phyloP scores from a whole-genome alignment of 1,140 invertebrate genomes.

The Oreohelix idahoensis region DNA sequence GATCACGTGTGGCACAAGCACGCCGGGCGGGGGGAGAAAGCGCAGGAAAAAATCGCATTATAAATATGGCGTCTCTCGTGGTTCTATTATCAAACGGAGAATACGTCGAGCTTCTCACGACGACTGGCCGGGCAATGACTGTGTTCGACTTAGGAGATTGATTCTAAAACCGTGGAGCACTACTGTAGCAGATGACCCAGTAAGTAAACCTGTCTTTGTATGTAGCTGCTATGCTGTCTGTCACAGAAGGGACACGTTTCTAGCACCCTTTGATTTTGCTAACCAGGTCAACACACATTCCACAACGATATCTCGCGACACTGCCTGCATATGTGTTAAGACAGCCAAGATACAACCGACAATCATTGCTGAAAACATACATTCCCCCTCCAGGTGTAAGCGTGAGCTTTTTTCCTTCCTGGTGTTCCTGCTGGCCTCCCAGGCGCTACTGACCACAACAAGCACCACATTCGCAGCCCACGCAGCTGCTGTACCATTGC shows the following conservation, averaged over 20 bases:
- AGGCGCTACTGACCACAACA: constrained; percentile 1
- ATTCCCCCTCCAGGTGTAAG: neutral
- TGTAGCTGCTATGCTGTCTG: neutral
- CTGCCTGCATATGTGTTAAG: neutral
- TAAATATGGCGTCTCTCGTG: neutral
- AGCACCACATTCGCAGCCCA: neutral
- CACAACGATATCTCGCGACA: neutral
- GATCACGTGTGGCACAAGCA: neutral
- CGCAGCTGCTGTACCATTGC: neutral
- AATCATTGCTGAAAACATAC: neutral
- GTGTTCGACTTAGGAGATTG: neutral
- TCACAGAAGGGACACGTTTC: neutral
- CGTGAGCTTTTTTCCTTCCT: neutral
- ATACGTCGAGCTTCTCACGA: neutral
- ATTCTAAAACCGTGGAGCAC: neutral
- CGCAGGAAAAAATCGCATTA: neutral
- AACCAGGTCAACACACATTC: neutral
- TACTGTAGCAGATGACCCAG: neutral
- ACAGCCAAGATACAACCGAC: neutral
- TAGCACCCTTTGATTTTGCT: neutral
- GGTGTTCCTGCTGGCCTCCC: neutral
- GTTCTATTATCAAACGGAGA: neutral
- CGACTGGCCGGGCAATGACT: neutral
- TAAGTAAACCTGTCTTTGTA: neutral
- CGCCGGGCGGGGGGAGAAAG: neutral